Evolutionary conservation across 2,888 invertebrate genomes (phyloP).

Genomic region (Cheilosia impressa): DNA sequence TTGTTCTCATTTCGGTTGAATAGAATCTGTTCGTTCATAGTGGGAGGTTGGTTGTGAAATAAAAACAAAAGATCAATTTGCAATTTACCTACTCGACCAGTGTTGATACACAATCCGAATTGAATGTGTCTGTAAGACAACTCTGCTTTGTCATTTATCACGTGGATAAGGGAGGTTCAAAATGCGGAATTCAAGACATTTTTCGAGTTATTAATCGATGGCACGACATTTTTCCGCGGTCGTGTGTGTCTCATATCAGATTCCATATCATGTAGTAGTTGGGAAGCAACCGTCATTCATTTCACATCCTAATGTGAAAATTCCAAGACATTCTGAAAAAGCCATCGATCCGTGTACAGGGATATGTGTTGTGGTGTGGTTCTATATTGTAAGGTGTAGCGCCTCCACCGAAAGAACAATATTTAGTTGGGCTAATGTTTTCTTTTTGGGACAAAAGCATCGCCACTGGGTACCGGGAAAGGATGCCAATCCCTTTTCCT

Average conservation of each 20-base stretch:
- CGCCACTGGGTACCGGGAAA: conserved; percentile 54
- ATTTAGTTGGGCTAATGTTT: conserved; percentile 67
- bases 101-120: conserved; percentile 29
- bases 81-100: conserved; percentile 16
- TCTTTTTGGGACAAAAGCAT: conserved; percentile 54
- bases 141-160: conserved; percentile 52
- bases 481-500: conserved; percentile 54
- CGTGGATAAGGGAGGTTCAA: conserved; percentile 14
- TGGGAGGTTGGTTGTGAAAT: not conserved
- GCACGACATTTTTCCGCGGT: not conserved
- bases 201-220: conserved; percentile 44
- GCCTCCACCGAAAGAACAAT: conserved; percentile 44
- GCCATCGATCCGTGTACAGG: conserved; percentile 28
- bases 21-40: conserved; percentile 39
- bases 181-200: conserved; percentile 37
- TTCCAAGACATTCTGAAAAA: conserved; percentile 50
- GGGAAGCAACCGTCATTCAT: conserved; percentile 24
- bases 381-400: conserved; percentile 40
- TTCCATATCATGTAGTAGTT: conserved; percentile 25
- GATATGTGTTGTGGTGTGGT: conserved; percentile 26
- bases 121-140: conserved; percentile 32
- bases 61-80: conserved; percentile 34
- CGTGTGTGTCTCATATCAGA: not conserved
- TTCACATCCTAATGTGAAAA: conserved; percentile 39
- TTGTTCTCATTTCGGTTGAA: conserved; percentile 68